Conservation (phyloP, 2,888 invertebrate genomes). For the Lagria hirta region DNA sequence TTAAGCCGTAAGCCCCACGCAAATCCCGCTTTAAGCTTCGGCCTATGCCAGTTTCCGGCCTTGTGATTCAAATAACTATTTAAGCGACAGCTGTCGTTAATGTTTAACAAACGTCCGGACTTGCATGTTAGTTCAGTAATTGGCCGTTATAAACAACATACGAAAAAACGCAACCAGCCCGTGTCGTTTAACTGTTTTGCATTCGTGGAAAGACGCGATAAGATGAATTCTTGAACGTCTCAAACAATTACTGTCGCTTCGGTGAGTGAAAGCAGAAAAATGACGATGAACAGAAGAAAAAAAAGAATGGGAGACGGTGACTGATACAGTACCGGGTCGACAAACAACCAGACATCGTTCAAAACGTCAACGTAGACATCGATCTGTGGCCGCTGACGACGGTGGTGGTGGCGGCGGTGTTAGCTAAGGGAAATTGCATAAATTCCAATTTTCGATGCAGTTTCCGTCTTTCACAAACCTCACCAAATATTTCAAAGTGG, state of each 20-base stretch:
- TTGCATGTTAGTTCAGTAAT: too few species aligned
- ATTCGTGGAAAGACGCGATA: neutral
- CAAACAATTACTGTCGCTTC: conserved; percentile 37
- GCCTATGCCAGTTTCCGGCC: too few species aligned
- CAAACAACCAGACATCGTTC: conserved; percentile 41
- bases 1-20: too few species aligned
- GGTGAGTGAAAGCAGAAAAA: conserved; percentile 35
- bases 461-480: conserved; percentile 16
- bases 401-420: conserved; percentile 9
- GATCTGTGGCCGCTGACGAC: conserved; percentile 27
- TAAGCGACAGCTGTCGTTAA: too few species aligned
- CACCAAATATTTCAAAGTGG: too few species aligned
- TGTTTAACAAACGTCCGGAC: too few species aligned
- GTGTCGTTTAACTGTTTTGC: too few species aligned
- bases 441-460: conserved; percentile 18
- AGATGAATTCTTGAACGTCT: conserved; percentile 37
- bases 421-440: conserved; percentile 13
- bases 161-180: too few species aligned
- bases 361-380: conserved; percentile 41
- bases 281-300: too few species aligned
- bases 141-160: too few species aligned
- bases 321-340: conserved; percentile 39
- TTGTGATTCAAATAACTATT: too few species aligned
- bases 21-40: too few species aligned
- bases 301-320: conserved; percentile 31